phyloP scores from a whole-genome alignment of 1,140 invertebrate species.

The Batillaria attramentaria region DNA sequence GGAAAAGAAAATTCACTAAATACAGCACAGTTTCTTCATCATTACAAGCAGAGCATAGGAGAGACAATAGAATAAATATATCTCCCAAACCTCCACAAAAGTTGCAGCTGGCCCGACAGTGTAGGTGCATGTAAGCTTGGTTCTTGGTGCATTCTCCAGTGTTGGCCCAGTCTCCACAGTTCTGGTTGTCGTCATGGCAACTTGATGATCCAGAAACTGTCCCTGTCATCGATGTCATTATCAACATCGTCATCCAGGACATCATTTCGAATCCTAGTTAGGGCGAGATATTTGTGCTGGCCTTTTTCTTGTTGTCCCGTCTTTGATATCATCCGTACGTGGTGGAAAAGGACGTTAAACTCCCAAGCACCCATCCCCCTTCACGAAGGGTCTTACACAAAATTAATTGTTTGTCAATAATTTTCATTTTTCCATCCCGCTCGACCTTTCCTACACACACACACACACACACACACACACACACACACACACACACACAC shows the following conservation, averaged over 20 bases:
- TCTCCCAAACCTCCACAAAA: no score
- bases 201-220: conserved; percentile 3
- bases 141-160: conserved; percentile 32
- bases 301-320: not conserved
- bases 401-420: not conserved
- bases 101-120: conserved; percentile 34
- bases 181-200: conserved; percentile 14
- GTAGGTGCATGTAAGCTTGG: conserved; percentile 28
- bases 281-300: not conserved
- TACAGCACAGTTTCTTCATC: no score
- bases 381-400: no score
- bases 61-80: no score
- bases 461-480: no score
- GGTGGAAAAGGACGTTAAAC: no score
- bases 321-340: no score
- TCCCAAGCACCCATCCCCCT: no score
- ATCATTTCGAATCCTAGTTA: not conserved
- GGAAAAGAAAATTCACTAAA: no score
- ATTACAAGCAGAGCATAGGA: no score
- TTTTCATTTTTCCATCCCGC: not conserved
- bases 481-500: conserved; percentile 5
- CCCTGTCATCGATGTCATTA: not conserved
- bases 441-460: not conserved
- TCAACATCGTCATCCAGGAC: not conserved
- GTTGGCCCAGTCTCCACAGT: conserved; percentile 26